Evolutionary conservation across 2,888 invertebrate genomes (phyloP), one percentile per base, ranked within the genome.

Genomic region (Drosophila anceps): DNA sequence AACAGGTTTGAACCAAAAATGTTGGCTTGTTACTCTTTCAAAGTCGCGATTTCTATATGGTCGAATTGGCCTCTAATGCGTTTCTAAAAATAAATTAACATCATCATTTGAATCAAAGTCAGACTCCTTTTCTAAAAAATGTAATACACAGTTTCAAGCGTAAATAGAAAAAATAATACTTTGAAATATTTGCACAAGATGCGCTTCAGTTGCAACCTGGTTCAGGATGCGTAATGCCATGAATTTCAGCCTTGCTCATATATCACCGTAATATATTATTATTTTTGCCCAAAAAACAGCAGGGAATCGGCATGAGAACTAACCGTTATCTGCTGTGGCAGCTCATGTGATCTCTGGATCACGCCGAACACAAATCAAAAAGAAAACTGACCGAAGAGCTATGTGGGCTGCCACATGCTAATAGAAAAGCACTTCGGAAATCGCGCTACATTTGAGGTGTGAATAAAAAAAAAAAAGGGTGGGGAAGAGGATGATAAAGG

Each of bases 401-500:
- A 60, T 73, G 67, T 66, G 63, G 77, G 74, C 71, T 69, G 62
- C 66, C 64, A 55, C 66, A 62, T 77, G 88, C 88, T 90, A 86
- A 86, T 86, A 76, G 88, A 84, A 82, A 88, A 89, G 69, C 85
- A 84, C 82, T 82, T 75, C 65, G 64, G 53, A 70, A 84, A 81
- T 69, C 76, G 82, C 79, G 82, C 87, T 84, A 84, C 88, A 77
- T 51, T 88, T 90, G 46, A 86, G 86, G 86, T 90, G 86, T 88
- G 86, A 86, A 86, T 39, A 54, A 54, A 54, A 27, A 27, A 12
- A 8, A 20, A 1, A 24, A 24, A 6, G 10, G 18, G 18, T 5
- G 51, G 18, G n/a, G 27, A 39, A 24, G 24, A 9, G 35, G 24
- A 6, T 15, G 24, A 3, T n/a, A 4, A 10, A 4, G 54, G 9